Base-by-base conservation (phyloP, 2,888 invertebrate genomes). In the Tenthredo mesomela region DNA sequence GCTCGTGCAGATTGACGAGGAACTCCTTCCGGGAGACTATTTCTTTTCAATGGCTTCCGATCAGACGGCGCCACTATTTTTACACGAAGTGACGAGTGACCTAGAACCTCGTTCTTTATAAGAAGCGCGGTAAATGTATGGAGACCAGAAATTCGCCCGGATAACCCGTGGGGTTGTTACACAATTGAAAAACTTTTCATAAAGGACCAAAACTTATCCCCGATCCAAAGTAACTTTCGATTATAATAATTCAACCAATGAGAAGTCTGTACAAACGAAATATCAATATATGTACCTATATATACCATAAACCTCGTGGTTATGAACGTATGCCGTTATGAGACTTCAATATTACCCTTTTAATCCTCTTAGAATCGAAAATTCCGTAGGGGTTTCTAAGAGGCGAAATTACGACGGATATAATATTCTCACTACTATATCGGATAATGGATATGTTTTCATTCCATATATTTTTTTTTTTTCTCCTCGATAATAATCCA, bases 21-120 rank as follows among this genome's bases (percentile, higher is more conserved):
- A 29, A 21, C 77, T 77, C 10, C 50, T 50, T 50, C 47, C n/a
- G 25, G 54, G 47, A 50, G 33, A 54, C 40, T 80, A n/a, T 80
- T 80, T 58, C 18, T 40, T 80, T 80, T 40, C 58, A 80, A 80
- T 80, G 61, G 37, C 37, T 80, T 37, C 58, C 37, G n/a, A 58
- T 80, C 80, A 25, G 80, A 61, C 80, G 80, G 50, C 77, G 77
- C 77, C 77, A 80, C 58, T 58, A 40, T 61, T 80, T 61, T 80
- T 61, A 80, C 80, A 10, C 40, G 1, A 21, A 80, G 25, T 61
- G 21, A 40, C 80, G 80, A 77, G 54, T 61, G 61, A 61, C 80
- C 80, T 58, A 58, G 21, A 61, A 80, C 80, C 58, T 29, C 40
- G 40, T 29, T 21, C 29, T 61, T 25, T 40, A 5, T 58, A 7